Conservation (phyloP, 2,113 vertebrate genomes). For the Mesembrinibis cayennensis region DNA sequence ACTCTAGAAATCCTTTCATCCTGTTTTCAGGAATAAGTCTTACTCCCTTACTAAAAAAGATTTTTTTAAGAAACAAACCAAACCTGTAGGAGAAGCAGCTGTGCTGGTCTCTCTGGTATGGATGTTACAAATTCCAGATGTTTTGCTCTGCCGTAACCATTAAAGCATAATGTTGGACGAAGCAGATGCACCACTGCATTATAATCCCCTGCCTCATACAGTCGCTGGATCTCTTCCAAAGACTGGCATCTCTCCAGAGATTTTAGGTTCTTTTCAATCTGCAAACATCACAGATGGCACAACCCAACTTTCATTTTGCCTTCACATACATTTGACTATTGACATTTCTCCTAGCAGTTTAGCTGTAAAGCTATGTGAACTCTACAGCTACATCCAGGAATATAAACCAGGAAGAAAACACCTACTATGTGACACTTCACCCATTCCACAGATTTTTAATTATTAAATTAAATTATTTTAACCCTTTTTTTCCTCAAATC, state of each 20-base stretch:
- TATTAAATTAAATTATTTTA: not conserved
- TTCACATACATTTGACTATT: not conserved
- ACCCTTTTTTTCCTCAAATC: not conserved
- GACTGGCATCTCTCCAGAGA: constrained; percentile 97
- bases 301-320: not conserved
- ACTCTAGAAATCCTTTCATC: not conserved
- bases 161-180: constrained; percentile 86
- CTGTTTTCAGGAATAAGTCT: not conserved
- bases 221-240: constrained; percentile 94
- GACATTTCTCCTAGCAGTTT: not conserved
- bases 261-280: constrained; percentile 96
- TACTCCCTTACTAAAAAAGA: not conserved
- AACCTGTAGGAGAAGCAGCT: constrained; percentile 94
- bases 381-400: not conserved
- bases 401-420: not conserved
- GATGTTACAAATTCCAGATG: constrained; percentile 90
- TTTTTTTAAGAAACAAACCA: not conserved
- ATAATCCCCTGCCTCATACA: constrained; percentile 91
- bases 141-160: constrained; percentile 79
- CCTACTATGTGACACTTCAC: not conserved
- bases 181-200: constrained; percentile 89
- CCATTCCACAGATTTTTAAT: not conserved
- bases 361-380: not conserved
- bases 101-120: constrained; percentile 92
- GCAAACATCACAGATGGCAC: constrained; percentile 4